Evolutionary conservation across 37 sponge, comb jelly and placozoan genomes (phyloP).

Genomic region (Crambe crambe): DNA sequence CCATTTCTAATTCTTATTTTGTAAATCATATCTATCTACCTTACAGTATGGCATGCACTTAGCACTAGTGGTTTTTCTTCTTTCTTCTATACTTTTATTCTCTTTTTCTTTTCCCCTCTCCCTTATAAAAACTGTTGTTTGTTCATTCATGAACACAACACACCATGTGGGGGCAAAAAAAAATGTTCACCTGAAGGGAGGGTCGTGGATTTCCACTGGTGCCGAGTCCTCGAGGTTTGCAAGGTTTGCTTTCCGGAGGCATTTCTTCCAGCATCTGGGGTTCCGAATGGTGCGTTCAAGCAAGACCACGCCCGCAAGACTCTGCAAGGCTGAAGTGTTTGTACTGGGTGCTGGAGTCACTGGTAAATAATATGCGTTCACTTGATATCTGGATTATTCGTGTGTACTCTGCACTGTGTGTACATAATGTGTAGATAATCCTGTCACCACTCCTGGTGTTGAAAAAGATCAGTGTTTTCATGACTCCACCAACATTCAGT

Average conservation of each 20-base stretch:
- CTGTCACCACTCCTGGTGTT: constrained; percentile 38
- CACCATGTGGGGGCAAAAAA: too few relatives aligned
- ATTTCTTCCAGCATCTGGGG: constrained; percentile 91
- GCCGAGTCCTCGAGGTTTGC: constrained; percentile 76
- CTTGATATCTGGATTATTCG: neutral
- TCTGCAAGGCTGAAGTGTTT: constrained; percentile 67
- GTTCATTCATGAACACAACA: too few relatives aligned
- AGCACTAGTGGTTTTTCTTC: too few relatives aligned
- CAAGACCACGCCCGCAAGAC: constrained; percentile 62
- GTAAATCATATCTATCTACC: too few relatives aligned
- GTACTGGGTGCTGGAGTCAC: constrained; percentile 71
- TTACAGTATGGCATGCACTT: too few relatives aligned
- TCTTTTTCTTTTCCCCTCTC: too few relatives aligned
- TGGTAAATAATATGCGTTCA: constrained; percentile 32
- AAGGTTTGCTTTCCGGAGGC: constrained; percentile 82
- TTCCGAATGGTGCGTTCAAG: constrained; percentile 80
- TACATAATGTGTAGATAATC: constrained; percentile 45
- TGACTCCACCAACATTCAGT: constrained; percentile 48
- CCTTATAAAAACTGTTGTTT: too few relatives aligned
- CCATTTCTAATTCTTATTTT: too few relatives aligned
- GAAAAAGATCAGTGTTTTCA: neutral
- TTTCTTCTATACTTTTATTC: too few relatives aligned
- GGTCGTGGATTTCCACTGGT: constrained; percentile 88
- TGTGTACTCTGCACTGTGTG: neutral
- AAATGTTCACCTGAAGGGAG: constrained; percentile 64